Conservation (phyloP, 2,113 vertebrate genomes). For the Cyanistes caeruleus region DNA sequence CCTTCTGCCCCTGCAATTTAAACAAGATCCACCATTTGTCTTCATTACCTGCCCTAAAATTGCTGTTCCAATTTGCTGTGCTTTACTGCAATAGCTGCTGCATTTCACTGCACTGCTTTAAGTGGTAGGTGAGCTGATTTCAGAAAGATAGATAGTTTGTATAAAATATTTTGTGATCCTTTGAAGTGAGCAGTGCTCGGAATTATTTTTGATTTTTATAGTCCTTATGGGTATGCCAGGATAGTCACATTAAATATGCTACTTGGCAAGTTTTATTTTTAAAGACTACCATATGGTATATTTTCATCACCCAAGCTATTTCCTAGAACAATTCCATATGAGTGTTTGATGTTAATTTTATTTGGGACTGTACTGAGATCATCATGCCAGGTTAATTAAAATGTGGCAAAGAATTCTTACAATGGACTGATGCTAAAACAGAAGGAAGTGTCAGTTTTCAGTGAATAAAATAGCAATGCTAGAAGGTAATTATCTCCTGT, state of each 20-base stretch:
- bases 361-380: constrained; percentile 30
- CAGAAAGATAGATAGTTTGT: constrained; percentile 43
- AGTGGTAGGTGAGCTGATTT: constrained; percentile 43
- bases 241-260: constrained; percentile 36
- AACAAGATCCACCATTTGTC: constrained; percentile 54
- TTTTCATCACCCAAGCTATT: constrained; percentile 34
- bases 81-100: constrained; percentile 41
- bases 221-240: constrained; percentile 9
- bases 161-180: constrained; percentile 60
- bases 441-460: constrained; percentile 36
- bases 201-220: constrained; percentile 59
- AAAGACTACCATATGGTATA: constrained; percentile 63
- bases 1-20: constrained; percentile 57
- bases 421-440: constrained; percentile 43
- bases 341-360: constrained; percentile 61
- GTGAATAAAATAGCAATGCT: constrained; percentile 1
- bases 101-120: constrained; percentile 41
- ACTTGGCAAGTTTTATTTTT: constrained; percentile 61
- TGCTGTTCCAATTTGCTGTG: constrained; percentile 46
- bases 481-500: constrained; percentile 30
- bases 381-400: constrained; percentile 66
- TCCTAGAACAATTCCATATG: constrained; percentile 38
- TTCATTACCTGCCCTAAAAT: constrained; percentile 59
- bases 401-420: constrained; percentile 37
- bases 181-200: constrained; percentile 55